These are phyloP conservation scores for Brachionus paranguensis DNA, from an alignment of 1,140 invertebrate species.

Conservation along the genomic window DNA sequence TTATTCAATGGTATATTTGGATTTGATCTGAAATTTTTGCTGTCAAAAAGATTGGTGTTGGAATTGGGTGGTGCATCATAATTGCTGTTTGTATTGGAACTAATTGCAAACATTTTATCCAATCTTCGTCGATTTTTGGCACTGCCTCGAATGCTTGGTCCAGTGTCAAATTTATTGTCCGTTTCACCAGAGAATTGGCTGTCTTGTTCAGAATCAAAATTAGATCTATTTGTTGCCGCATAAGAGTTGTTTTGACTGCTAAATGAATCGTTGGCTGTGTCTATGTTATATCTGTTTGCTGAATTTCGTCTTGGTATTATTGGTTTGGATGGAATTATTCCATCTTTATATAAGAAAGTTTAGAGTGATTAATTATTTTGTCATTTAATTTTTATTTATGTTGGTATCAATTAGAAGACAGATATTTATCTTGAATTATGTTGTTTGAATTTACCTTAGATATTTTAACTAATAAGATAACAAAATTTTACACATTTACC, in stretches of 20 bases:
- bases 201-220: neutral
- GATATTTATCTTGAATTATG: neutral
- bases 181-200: neutral
- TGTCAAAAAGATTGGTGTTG: neutral
- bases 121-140: constrained; percentile 16
- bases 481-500: neutral
- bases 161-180: constrained; percentile 26
- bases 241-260: neutral
- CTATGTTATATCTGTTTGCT: neutral
- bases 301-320: constrained; percentile 38
- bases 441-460: neutral
- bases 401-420: neutral
- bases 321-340: constrained; percentile 34
- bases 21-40: constrained; percentile 8
- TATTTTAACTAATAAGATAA: neutral
- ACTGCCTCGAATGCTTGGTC: constrained; percentile 20
- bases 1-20: neutral
- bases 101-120: constrained; percentile 29
- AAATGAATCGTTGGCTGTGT: neutral
- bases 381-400: neutral
- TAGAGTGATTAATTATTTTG: neutral
- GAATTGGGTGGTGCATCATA: neutral
- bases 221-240: neutral
- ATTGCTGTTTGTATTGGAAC: neutral
- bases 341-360: constrained; percentile 20